Base-by-base conservation (phyloP, 2,797 vertebrate species). In the Masticophis lateralis region DNA sequence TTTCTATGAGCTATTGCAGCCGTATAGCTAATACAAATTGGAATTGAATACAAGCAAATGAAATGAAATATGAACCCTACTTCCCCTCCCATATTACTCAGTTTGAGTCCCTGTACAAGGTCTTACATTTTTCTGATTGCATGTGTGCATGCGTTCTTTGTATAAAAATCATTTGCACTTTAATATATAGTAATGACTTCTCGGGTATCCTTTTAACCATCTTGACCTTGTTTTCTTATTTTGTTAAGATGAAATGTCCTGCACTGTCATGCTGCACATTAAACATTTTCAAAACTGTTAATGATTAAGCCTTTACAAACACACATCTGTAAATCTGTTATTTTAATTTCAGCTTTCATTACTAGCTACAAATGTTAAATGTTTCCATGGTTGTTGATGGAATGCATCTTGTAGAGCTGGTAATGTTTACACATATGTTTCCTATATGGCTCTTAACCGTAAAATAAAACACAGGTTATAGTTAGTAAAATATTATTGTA, bases 281-380 rank as follows among this genome's bases (percentile, higher is more conserved):
- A 16, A 57, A 86, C n/a, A 51, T 56, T 94, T 90, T 92, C 86
- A 93, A 89, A 53, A 55, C 1, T 91, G 93, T 91, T 93, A 95
- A 95, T 96, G 2, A 0, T 63, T 0, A 90, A 94, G 60, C 86
- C 87, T 89, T 53, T 74, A 37, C 37, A 94, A 95, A 90, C 28
- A 88, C 95, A 94, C 93, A 87, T 93, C 92, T 87, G 88, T 93
- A 96, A 95, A 95, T 91, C 94, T 95, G 1, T 91, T 96, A 93
- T 97, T 96, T 92, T 94, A 95, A 95, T 91, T 92, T 93, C 3
- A 94, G 95, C 96, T 97, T 94, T 93, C 95, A 96, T 95, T 94
- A 59, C 86, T 74, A 92, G 47, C 87, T 79, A 86, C 92, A 96
- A 92, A 94, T 25, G 14, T 93, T 96, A 92, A 95, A 93, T 95